Conservation (phyloP, 2,888 invertebrate species). For the Diogma glabrata region DNA sequence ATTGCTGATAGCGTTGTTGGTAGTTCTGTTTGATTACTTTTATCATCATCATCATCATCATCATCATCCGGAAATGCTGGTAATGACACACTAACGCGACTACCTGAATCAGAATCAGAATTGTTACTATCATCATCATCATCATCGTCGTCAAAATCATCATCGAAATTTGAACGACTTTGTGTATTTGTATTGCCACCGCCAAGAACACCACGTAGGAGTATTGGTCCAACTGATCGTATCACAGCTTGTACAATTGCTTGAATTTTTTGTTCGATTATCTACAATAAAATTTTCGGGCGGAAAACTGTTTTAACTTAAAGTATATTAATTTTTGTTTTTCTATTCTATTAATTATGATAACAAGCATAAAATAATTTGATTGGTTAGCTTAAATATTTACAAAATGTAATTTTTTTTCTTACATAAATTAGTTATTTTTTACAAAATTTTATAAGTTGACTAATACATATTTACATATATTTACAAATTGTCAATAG, state of each 20-base stretch:
- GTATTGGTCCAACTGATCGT: slow-evolving; percentile 5
- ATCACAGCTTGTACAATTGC: slow-evolving; percentile 47
- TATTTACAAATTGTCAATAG: no score
- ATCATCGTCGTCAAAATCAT: slow-evolving; percentile 41
- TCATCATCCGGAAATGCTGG: slow-evolving; percentile 59
- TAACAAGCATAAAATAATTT: no score
- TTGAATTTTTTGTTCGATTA: slow-evolving; percentile 67
- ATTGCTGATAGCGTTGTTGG: slow-evolving; percentile 7
- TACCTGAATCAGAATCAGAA: slow-evolving; percentile 26
- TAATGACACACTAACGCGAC: slow-evolving; percentile 48
- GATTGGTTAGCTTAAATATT: no score
- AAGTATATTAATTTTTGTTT: no score
- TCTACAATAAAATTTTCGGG: slow-evolving; percentile 42
- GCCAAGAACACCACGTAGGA: slow-evolving; percentile 23
- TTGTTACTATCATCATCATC: slow-evolving; percentile 36
- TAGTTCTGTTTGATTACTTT: slow-evolving; percentile 23
- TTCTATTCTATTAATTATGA: no score
- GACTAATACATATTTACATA: no score
- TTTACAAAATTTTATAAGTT: no score
- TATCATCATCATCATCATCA: slow-evolving; percentile 44
- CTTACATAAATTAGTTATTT: no score
- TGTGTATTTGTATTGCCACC: slow-evolving; percentile 34
- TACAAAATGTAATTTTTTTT: no score
- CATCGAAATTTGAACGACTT: slow-evolving; percentile 38
- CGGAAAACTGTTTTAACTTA: no score